phyloP scores from a whole-genome alignment of 2,113 vertebrate species.

The Physeter macrocephalus region DNA sequence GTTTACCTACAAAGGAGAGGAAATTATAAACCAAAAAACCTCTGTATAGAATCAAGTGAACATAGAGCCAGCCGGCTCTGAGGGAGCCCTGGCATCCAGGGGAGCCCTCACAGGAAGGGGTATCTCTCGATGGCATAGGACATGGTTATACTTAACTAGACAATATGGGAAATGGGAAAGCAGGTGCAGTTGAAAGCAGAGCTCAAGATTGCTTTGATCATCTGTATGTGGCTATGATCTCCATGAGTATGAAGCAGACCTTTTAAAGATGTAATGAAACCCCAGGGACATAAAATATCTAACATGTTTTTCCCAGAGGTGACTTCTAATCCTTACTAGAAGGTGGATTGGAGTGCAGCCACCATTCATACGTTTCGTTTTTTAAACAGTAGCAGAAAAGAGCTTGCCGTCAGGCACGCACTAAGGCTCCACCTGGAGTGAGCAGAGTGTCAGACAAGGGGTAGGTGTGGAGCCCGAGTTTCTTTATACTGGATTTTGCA shows the following conservation, averaged over 20 bases:
- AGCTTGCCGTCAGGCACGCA: fast-evolving
- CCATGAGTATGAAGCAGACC: neutral
- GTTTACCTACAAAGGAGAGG: neutral
- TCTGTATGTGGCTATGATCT: neutral
- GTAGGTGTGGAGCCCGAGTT: neutral
- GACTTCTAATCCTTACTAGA: neutral
- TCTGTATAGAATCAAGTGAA: neutral
- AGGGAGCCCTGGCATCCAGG: neutral
- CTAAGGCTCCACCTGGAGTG: neutral
- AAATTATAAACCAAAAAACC: neutral
- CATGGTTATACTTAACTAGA: too few species aligned
- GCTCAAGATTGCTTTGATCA: neutral
- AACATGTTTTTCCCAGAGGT: neutral
- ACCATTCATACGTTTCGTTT: neutral
- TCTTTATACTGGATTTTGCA: too few species aligned
- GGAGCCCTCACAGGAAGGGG: neutral
- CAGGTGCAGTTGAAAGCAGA: neutral
- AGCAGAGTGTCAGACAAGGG: fast-evolving
- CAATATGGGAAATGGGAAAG: neutral
- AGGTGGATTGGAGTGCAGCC: neutral
- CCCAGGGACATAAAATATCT: neutral
- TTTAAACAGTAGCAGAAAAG: neutral
- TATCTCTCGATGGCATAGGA: fast-evolving
- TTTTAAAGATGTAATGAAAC: neutral
- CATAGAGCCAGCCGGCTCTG: too few species aligned